These are phyloP conservation scores for Andrena cerasifolii DNA, from an alignment of 1,140 invertebrate genomes.

Conservation along the genomic window DNA sequence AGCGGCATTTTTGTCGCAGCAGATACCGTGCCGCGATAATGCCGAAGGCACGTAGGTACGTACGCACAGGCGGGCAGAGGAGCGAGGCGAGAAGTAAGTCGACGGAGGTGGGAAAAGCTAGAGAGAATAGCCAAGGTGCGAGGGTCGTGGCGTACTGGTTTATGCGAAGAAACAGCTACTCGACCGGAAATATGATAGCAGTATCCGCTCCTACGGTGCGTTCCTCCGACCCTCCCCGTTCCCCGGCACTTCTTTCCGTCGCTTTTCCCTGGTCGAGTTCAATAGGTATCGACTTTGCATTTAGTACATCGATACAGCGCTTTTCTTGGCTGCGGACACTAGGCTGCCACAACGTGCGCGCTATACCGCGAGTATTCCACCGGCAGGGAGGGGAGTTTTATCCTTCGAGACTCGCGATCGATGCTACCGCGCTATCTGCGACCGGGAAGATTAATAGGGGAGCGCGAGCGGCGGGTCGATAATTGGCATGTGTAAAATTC, in stretches of 20 bases:
- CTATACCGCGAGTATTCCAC: conserved; percentile 32
- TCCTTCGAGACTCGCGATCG: no score
- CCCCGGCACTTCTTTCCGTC: neutral
- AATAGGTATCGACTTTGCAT: conserved; percentile 67
- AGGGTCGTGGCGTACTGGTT: conserved; percentile 35
- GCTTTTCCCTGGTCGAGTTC: conserved; percentile 45
- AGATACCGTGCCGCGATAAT: neutral
- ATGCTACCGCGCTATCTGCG: no score
- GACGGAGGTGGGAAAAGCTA: neutral
- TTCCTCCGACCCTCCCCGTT: neutral
- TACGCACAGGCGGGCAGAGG: neutral
- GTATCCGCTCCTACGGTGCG: conserved; percentile 22
- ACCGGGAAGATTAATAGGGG: no score
- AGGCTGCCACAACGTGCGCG: neutral
- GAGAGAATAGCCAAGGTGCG: conserved; percentile 19
- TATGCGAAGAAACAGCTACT: conserved; percentile 50
- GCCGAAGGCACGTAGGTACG: neutral
- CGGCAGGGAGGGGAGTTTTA: conserved; percentile 1
- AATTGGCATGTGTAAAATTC: no score
- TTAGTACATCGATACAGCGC: conserved; percentile 49
- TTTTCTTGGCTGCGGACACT: conserved; percentile 4
- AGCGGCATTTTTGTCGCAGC: neutral
- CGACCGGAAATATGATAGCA: conserved; percentile 63
- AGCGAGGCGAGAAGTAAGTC: conserved; percentile 24
- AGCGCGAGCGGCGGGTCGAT: no score